Conservation (phyloP, 2,797 vertebrate species). For the Arrhamphus sclerolepis region DNA sequence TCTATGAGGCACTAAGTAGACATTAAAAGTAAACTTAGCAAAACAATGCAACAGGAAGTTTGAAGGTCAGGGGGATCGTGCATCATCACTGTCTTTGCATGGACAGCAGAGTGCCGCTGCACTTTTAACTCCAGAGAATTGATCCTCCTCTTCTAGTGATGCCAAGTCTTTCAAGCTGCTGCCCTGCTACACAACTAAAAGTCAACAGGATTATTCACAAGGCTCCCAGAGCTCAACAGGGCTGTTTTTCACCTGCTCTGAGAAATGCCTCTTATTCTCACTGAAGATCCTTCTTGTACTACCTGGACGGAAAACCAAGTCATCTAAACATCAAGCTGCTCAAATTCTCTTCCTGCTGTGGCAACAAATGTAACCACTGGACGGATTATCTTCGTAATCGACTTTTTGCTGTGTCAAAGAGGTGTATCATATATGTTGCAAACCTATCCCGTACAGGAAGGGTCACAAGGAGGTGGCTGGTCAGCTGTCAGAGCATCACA, state of each 20-base stretch:
- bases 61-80: conserved; percentile 73
- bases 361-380: conserved; percentile 6
- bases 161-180: conserved; percentile 67
- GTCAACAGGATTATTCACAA: conserved; percentile 61
- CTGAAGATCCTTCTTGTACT: conserved; percentile 5
- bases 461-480: conserved; percentile 2
- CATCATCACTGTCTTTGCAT: conserved; percentile 70
- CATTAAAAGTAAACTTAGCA: conserved; percentile 64
- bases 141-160: conserved; percentile 65
- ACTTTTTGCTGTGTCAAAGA: conserved; percentile 4
- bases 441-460: background rate
- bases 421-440: no score
- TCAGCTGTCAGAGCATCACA: background rate
- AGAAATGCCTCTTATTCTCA: conserved; percentile 22
- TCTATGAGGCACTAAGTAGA: conserved; percentile 24
- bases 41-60: conserved; percentile 70
- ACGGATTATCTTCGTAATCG: conserved; percentile 2
- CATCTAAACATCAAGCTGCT: conserved; percentile 3
- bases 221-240: conserved; percentile 29
- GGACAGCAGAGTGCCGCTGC: conserved; percentile 70
- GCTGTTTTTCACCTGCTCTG: conserved; percentile 35
- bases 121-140: conserved; percentile 73
- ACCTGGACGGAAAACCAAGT: conserved; percentile 12
- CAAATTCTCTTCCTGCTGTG: background rate
- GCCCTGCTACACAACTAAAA: conserved; percentile 48